phyloP scores from a whole-genome alignment of 2,113 vertebrate species.

The Pyrgilauda ruficollis region DNA sequence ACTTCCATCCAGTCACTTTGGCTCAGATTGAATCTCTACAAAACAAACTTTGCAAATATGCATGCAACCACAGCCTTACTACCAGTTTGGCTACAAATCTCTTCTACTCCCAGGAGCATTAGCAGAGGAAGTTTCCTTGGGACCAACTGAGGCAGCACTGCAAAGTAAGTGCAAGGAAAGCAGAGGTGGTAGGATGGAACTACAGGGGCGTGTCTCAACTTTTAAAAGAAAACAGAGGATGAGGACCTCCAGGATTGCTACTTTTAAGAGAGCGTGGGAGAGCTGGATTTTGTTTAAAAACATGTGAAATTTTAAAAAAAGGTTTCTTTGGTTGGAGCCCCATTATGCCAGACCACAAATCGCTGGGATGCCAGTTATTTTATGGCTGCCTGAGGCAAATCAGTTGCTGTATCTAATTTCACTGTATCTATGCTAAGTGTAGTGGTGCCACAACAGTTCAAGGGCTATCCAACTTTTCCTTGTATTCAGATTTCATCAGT shows the following conservation, averaged over 20 bases:
- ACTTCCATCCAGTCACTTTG: not conserved
- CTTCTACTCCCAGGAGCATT: not conserved
- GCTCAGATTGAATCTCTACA: slow-evolving; percentile 14
- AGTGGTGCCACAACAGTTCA: not conserved
- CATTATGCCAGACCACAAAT: not conserved
- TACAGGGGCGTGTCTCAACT: not conserved
- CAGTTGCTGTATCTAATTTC: not conserved
- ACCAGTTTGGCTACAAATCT: not conserved
- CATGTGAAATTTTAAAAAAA: not conserved
- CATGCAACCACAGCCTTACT: not conserved
- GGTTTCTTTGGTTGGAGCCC: not conserved
- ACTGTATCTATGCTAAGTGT: not conserved
- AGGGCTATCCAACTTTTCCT: not conserved
- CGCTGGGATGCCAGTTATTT: not conserved
- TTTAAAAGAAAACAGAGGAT: slow-evolving; percentile 3
- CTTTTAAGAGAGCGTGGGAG: not conserved
- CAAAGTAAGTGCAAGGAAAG: not conserved
- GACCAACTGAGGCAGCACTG: not conserved
- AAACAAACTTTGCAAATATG: slow-evolving; percentile 33
- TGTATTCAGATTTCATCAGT: not conserved
- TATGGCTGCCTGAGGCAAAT: not conserved
- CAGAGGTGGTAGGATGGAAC: not conserved
- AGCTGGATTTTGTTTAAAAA: not conserved
- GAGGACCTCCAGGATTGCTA: not conserved
- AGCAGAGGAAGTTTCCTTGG: not conserved